A percentile compares a stretch with the other conserved stretches of the same genome.
Conservation (phyloP, 2,797 vertebrate species). For the Phrynocephalus vlangalii region DNA sequence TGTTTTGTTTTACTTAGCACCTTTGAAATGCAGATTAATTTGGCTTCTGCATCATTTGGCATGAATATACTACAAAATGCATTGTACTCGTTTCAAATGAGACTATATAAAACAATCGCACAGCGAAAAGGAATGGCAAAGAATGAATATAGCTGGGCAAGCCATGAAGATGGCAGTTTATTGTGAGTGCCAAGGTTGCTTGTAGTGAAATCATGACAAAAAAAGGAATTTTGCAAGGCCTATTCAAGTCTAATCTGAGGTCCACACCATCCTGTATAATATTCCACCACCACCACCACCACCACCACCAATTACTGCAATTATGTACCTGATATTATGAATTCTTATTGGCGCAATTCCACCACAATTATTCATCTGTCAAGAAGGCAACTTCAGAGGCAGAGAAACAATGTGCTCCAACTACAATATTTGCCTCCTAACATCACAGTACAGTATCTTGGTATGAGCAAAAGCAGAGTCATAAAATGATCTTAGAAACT, state of each 20-base stretch:
- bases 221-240: conserved; percentile 2
- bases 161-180: conserved; percentile 3
- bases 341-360: not conserved
- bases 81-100: conserved; percentile 29
- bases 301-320: not conserved
- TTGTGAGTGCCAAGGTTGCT: conserved; percentile 17
- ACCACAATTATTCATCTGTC: not conserved
- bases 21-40: conserved; percentile 66
- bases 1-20: conserved; percentile 71
- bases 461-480: too few species aligned
- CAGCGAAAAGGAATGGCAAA: conserved; percentile 28
- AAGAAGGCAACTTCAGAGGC: not conserved
- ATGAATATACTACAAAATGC: conserved; percentile 33
- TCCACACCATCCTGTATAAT: not conserved
- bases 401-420: not conserved
- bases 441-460: too few species aligned
- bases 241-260: conserved; percentile 10
- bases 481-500: too few species aligned
- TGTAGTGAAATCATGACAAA: conserved; percentile 36
- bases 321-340: not conserved
- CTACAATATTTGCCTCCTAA: too few species aligned
- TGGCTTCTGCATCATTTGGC: conserved; percentile 55
- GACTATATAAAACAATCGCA: conserved; percentile 18
- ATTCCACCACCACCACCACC: not conserved
- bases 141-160: conserved; percentile 16